These are phyloP conservation scores for Ischnus inquisitorius DNA, from an alignment of 2,888 invertebrate genomes.

Conservation along the genomic window DNA sequence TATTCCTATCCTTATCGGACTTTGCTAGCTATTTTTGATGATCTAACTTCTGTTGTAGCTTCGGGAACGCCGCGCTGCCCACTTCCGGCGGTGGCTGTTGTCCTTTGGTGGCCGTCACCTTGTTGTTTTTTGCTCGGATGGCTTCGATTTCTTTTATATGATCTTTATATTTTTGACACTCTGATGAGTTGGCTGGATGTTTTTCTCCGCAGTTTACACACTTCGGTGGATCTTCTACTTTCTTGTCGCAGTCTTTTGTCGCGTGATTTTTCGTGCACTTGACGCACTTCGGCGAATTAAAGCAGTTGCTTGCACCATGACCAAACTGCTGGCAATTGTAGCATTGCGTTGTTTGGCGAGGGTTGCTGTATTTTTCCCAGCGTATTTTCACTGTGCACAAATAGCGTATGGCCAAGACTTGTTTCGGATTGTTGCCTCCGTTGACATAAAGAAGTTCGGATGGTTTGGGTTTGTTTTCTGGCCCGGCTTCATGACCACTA, in stretches of 20 bases:
- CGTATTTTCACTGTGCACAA: slow-evolving; percentile 44
- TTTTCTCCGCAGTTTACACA: slow-evolving; percentile 28
- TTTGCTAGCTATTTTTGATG: no score
- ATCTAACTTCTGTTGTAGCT: no score
- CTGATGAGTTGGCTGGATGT: slow-evolving; percentile 20
- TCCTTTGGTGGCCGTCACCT: no score
- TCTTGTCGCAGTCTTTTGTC: slow-evolving; percentile 16
- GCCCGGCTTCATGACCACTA: slow-evolving; percentile 23
- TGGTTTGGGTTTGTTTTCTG: not conserved
- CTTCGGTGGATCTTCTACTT: not conserved
- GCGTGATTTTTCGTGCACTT: slow-evolving; percentile 14
- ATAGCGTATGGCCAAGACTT: not conserved
- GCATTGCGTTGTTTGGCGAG: slow-evolving; percentile 57
- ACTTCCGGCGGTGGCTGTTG: no score
- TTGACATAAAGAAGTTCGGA: slow-evolving; percentile 26
- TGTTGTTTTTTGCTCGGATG: no score
- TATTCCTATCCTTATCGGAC: no score
- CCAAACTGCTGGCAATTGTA: slow-evolving; percentile 63
- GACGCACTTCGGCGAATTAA: slow-evolving; percentile 23
- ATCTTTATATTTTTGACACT: not conserved
- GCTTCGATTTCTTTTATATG: not conserved
- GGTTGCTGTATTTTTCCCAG: slow-evolving; percentile 65
- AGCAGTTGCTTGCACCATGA: slow-evolving; percentile 37
- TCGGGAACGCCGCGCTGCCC: no score
- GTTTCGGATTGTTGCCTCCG: not conserved